These are phyloP conservation scores for Dasyornis broadbenti DNA, from an alignment of 2,113 vertebrate genomes.

Conservation along the genomic window DNA sequence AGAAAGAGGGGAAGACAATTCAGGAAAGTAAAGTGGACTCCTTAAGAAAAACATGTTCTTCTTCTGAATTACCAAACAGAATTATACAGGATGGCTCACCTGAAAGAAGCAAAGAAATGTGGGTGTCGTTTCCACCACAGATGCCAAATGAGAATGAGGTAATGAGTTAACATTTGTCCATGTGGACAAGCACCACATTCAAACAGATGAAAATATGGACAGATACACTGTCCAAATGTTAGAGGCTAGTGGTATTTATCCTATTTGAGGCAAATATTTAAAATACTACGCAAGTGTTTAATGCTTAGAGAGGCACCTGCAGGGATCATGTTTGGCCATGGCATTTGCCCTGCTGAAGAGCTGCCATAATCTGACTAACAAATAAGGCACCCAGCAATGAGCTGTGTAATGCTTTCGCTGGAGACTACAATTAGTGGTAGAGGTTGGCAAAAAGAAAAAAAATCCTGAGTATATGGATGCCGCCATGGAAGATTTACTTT, in stretches of 20 bases:
- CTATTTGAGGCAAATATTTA: conserved; percentile 10
- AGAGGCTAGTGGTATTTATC: neutral
- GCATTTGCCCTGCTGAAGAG: conserved; percentile 15
- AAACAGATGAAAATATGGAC: neutral
- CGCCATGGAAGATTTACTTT: neutral
- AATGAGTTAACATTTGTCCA: conserved; percentile 1
- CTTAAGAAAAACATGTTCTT: neutral
- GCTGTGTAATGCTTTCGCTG: neutral
- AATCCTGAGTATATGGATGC: neutral
- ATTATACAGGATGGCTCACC: neutral
- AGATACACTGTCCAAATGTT: conserved; percentile 16
- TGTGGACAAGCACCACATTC: neutral
- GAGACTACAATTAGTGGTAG: neutral
- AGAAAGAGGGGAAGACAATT: conserved; percentile 1
- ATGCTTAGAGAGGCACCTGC: neutral
- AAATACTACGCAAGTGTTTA: neutral
- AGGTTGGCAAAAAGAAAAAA: neutral
- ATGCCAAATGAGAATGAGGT: conserved; percentile 48
- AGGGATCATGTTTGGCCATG: neutral
- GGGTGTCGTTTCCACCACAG: neutral
- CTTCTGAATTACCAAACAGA: neutral
- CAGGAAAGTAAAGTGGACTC: neutral
- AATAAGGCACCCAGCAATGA: neutral
- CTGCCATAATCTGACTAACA: neutral
- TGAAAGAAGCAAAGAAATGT: neutral